These are phyloP conservation scores for Pentamera pediparva DNA, from an alignment of 53 echinoderm and acorn worm species.

Conservation along the genomic window DNA sequence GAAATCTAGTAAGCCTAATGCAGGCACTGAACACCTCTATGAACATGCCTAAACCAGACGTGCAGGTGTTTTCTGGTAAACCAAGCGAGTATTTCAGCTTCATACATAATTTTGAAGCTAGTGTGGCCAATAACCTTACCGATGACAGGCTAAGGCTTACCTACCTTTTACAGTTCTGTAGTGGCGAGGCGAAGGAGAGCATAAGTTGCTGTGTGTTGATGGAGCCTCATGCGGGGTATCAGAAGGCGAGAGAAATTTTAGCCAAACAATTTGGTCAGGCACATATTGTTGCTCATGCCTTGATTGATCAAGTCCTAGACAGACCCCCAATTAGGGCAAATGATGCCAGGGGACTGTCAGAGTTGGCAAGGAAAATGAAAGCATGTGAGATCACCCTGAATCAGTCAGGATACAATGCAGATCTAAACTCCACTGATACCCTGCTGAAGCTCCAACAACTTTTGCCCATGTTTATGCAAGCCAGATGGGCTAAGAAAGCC, in stretches of 20 bases:
- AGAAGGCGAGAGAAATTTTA: slow-evolving; percentile 20
- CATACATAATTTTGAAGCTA: slow-evolving; percentile 36
- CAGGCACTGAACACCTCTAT: too few relatives aligned
- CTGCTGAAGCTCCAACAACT: slow-evolving; percentile 51
- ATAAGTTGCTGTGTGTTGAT: slow-evolving; percentile 46
- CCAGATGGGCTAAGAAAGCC: slow-evolving; percentile 41
- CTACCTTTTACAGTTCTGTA: slow-evolving; percentile 42
- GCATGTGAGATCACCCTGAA: slow-evolving; percentile 33
- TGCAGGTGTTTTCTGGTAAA: slow-evolving; percentile 39
- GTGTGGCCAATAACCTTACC: slow-evolving; percentile 9
- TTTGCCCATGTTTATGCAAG: slow-evolving; percentile 37
- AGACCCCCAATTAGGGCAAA: slow-evolving; percentile 35
- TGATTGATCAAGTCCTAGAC: slow-evolving; percentile 34
- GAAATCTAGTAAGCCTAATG: too few relatives aligned
- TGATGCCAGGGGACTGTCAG: slow-evolving; percentile 29
- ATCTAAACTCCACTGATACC: slow-evolving; percentile 36
- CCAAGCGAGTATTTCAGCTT: slow-evolving; percentile 35
- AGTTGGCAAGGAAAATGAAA: slow-evolving; percentile 46
- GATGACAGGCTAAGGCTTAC: slow-evolving; percentile 24
- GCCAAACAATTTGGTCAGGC: slow-evolving; percentile 46
- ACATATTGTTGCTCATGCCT: slow-evolving; percentile 15
- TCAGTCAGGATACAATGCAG: slow-evolving; percentile 34
- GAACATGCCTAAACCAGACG: slow-evolving; percentile 24
- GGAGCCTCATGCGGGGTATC: slow-evolving; percentile 17
- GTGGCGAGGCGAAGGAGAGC: slow-evolving; percentile 42